Conservation (phyloP, 2,113 vertebrate species). For the Peromyscus polionotus region DNA sequence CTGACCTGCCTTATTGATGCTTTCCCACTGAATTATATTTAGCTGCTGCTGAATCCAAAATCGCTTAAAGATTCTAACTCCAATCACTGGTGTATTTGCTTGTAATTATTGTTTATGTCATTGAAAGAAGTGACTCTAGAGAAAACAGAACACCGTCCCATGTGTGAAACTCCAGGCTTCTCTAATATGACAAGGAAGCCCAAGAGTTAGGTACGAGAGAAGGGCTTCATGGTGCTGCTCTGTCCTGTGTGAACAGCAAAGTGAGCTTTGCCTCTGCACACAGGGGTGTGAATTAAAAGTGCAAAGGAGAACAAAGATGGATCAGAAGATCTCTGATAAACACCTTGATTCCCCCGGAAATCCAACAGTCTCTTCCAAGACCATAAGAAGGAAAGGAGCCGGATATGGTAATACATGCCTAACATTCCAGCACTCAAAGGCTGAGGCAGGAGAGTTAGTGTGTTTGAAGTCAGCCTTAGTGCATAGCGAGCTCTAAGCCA, state of each 20-base stretch:
- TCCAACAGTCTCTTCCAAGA: slow-evolving; percentile 27
- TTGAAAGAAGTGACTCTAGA: slow-evolving; percentile 38
- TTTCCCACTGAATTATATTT: slow-evolving; percentile 43
- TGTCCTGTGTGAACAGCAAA: slow-evolving; percentile 6
- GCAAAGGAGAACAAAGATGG: neutral
- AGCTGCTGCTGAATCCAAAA: neutral
- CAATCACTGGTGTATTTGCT: slow-evolving; percentile 4
- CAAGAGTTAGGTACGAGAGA: neutral
- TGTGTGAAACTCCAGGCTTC: neutral
- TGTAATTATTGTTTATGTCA: slow-evolving; percentile 22
- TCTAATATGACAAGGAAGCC: slow-evolving; percentile 5
- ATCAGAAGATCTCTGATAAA: neutral
- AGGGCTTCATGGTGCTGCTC: neutral
- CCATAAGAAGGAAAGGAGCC: neutral
- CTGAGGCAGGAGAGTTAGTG: neutral
- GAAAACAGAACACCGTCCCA: neutral
- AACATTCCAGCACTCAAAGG: too few relatives aligned
- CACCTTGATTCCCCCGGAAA: neutral
- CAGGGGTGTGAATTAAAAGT: neutral
- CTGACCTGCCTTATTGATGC: slow-evolving; percentile 26
- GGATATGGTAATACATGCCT: too few relatives aligned
- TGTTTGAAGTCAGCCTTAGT: neutral
- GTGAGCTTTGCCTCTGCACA: slow-evolving; percentile 10
- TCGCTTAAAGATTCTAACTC: slow-evolving; percentile 28
- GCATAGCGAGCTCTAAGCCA: too few relatives aligned